Percentiles rank a stretch among this genome's conserved stretches.
These are phyloP conservation scores for Grus americana DNA, from an alignment of 2,113 vertebrate species.

Conservation along the genomic window DNA sequence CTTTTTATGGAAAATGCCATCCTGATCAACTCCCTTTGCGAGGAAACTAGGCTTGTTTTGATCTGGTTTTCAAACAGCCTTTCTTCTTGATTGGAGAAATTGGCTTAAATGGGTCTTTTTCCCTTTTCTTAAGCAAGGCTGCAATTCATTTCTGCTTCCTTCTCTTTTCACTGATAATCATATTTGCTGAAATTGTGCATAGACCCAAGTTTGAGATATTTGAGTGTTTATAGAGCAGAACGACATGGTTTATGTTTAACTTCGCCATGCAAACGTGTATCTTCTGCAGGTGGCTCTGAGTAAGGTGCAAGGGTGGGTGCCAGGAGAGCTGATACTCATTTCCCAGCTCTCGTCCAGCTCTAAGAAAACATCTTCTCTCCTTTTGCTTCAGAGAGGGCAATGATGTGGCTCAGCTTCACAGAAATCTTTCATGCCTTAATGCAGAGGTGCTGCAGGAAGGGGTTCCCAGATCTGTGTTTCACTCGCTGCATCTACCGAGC, in stretches of 20 bases:
- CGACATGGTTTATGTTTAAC: background rate
- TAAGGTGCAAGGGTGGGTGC: fast-evolving
- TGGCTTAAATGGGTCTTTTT: constrained; percentile 1
- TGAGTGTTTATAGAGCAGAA: background rate
- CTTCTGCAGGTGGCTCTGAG: background rate
- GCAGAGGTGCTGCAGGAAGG: background rate
- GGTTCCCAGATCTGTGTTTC: background rate
- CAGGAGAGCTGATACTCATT: background rate
- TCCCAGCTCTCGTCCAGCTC: background rate
- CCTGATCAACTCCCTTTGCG: background rate
- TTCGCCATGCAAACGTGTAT: background rate
- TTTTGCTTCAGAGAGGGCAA: background rate
- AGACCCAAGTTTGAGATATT: background rate
- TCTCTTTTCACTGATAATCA: background rate
- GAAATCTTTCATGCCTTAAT: background rate
- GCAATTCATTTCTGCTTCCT: background rate
- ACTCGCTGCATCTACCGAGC: fast-evolving
- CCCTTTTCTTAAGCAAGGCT: background rate
- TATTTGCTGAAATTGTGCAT: background rate
- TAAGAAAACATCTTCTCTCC: background rate
- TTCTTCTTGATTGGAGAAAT: constrained; percentile 38
- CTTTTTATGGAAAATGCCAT: background rate
- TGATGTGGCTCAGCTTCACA: background rate
- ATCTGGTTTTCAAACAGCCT: constrained; percentile 30
- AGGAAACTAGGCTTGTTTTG: background rate